Evolutionary conservation across 2,888 invertebrate genomes (phyloP), one percentile per base, ranked within the genome.

Genomic region (Abrostola triplasia): DNA sequence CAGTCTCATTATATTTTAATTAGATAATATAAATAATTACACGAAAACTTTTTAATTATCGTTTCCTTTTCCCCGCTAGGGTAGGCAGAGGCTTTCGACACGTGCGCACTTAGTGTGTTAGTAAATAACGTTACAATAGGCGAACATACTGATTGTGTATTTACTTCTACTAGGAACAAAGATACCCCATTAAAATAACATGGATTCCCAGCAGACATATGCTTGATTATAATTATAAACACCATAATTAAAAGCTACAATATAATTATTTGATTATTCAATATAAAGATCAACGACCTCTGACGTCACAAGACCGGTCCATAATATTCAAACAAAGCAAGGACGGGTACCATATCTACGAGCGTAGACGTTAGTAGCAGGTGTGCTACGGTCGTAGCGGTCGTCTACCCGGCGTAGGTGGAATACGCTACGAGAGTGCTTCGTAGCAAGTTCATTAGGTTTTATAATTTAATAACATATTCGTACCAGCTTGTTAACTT

Each of bases 301-400:
- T 63, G 67, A 70, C 59, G 55, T 76, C 63, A 67, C 61, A n/a
- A 5, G 42, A 59, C 48, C 56, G 51, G 12, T 37, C 67, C 65
- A 55, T 54, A 59, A 52, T 58, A 67, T 72, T 68, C 56, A 76
- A 67, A 75, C 64, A 55, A 64, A 70, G 48, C 51, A 36, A 65
- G 57, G 48, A 24, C 24, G 44, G 47, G 57, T 72, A 44, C 44
- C 69, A 70, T 74, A 61, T 55, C 56, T 76, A 63, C 60, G 44
- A 60, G 49, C 61, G 66, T 63, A 65, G 72, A 42, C 38, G n/a
- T 10, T 50, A 65, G 76, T 74, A 74, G 67, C 69, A 64, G 52
- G 35, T 69, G 63, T 60, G 68, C 73, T 79, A 79, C 77, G 13
- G 56, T 5, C 67, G 76, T 71, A 76, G 76, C 60, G 44, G 64